A percentile compares a stretch with the other conserved stretches of the same genome.
Conservation (phyloP, 2,888 invertebrate genomes). For the Drosophila demipolita region DNA sequence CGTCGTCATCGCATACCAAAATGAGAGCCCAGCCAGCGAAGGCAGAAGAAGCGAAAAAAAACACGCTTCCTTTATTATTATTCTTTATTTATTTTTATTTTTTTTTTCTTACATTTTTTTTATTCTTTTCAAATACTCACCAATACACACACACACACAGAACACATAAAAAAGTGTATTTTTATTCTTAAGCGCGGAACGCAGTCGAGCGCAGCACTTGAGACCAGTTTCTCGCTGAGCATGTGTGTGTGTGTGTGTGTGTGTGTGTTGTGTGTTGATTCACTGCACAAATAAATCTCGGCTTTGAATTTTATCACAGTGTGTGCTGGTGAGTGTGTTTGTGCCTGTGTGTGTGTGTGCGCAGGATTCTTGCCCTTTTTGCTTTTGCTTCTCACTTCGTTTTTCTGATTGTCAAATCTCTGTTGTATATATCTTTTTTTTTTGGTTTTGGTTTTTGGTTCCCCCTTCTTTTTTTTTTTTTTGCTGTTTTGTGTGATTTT, state of each 20-base stretch:
- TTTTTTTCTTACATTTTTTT: conserved; percentile 38
- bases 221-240: conserved; percentile 68
- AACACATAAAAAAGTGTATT: conserved; percentile 51
- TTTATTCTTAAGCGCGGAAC: conserved; percentile 63
- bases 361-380: conserved; percentile 71
- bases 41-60: conserved; percentile 31
- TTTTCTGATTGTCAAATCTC: conserved; percentile 68
- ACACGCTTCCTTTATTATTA: conserved; percentile 65
- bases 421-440: conserved; percentile 24
- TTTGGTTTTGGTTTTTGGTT: conserved; percentile 1
- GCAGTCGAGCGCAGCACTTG: conserved; percentile 73
- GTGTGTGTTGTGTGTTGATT: conserved; percentile 57
- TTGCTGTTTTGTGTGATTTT: conserved; percentile 49
- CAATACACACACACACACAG: conserved; percentile 18
- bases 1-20: conserved; percentile 62
- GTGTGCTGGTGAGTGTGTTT: conserved; percentile 28
- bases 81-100: conserved; percentile 59
- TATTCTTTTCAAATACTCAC: conserved; percentile 65
- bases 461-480: conserved; percentile 19
- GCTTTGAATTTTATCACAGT: conserved; percentile 71
- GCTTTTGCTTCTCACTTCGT: conserved; percentile 43
- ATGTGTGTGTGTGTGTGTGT: conserved; percentile 31
- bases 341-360: conserved; percentile 25
- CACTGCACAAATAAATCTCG: conserved; percentile 79
- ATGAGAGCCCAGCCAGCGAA: conserved; percentile 24